Evolutionary conservation across 2,113 vertebrate species (phyloP).

Genomic region (Seriola dumerili): DNA sequence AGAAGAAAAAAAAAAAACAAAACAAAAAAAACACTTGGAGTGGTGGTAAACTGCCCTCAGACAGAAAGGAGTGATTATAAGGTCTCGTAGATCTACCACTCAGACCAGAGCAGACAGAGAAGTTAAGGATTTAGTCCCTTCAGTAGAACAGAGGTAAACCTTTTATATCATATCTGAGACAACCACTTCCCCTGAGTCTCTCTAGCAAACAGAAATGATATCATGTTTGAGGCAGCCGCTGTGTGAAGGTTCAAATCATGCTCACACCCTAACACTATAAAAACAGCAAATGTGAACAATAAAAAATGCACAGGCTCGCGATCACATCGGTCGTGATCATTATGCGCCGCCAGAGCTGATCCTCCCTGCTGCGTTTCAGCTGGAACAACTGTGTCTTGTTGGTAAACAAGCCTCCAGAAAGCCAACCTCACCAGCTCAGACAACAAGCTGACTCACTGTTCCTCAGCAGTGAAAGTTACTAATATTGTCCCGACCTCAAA

Average conservation of each 20-base stretch:
- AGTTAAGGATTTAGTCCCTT: neutral
- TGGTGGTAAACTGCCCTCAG: constrained; percentile 1
- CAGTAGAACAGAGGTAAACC: neutral
- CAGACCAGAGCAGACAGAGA: neutral
- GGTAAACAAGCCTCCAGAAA: constrained; percentile 29
- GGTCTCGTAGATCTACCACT: constrained; percentile 10
- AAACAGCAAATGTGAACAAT: constrained; percentile 7
- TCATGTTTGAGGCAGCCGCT: neutral
- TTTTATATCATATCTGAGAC: constrained; percentile 14
- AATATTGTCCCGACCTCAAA: neutral
- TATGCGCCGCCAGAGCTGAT: neutral
- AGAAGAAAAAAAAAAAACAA: neutral
- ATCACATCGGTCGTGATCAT: constrained; percentile 16
- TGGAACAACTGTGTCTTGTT: constrained; percentile 32
- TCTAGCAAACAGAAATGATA: neutral
- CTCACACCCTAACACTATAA: neutral
- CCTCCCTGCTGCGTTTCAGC: constrained; percentile 29
- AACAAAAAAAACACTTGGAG: neutral
- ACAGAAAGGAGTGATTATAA: constrained; percentile 13
- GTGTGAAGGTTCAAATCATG: neutral
- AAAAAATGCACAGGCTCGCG: constrained; percentile 1
- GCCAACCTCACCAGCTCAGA: constrained; percentile 15
- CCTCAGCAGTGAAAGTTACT: neutral
- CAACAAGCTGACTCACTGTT: neutral
- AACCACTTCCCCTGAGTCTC: constrained; percentile 10